A percentile compares a stretch with the other conserved stretches of the same genome.
These are phyloP conservation scores for Paralvinella palmiformis DNA, from an alignment of 1,140 invertebrate genomes.

Conservation along the genomic window DNA sequence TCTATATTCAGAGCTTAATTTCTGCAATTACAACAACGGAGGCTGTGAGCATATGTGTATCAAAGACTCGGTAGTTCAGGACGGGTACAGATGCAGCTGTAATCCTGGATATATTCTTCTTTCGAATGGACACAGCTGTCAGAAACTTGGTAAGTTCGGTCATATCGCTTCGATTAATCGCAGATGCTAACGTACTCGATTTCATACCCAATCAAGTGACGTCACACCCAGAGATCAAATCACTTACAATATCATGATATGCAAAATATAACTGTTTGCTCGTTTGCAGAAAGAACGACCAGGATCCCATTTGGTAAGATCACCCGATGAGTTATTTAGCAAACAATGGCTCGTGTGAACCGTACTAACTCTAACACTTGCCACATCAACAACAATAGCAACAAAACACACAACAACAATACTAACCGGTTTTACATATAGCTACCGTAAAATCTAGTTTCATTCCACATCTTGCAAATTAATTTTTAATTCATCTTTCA, in stretches of 20 bases:
- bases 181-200: neutral
- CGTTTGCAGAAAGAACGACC: too few species aligned
- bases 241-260: neutral
- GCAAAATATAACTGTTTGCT: neutral
- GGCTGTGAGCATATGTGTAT: constrained; percentile 1
- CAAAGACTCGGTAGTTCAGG: neutral
- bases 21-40: constrained; percentile 9
- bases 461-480: too few species aligned
- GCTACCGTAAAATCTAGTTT: too few species aligned
- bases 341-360: too few species aligned
- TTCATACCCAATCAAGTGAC: neutral
- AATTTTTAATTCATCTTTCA: too few species aligned
- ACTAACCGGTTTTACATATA: too few species aligned
- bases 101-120: neutral
- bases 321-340: too few species aligned
- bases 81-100: neutral
- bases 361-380: too few species aligned
- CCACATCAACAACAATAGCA: too few species aligned
- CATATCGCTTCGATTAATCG: neutral
- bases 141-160: neutral
- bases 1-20: neutral
- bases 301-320: too few species aligned
- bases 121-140: neutral
- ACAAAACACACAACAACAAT: too few species aligned
- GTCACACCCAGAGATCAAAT: neutral